Base-by-base conservation (phyloP, 1,140 invertebrate species). In the Drosophila repleta region DNA sequence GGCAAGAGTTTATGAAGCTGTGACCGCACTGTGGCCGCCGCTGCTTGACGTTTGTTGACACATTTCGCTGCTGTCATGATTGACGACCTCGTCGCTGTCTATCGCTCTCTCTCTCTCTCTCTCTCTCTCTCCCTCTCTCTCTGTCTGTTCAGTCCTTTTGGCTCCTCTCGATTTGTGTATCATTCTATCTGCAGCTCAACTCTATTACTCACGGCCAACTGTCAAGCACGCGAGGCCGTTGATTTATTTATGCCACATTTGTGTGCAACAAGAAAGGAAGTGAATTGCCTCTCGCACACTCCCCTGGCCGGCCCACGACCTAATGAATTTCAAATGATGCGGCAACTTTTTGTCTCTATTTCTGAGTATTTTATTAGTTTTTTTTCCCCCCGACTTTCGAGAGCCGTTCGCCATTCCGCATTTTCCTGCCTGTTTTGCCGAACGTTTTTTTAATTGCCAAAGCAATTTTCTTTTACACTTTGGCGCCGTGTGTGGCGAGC, bases 291-390 rank as follows among this genome's bases (percentile, higher is more conserved):
- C 71, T 41, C 37, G 15, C 29, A 26, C 39, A 37, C 49, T n/a
- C 29, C 64, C 56, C 56, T 24, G 15, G 29, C 35, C 48, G 29
- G 35, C 60, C 29, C 35, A 45, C 57, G 53, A 66, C 48, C 76
- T 88, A 88, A 88, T 88, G 83, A 88, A 89, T 88, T 79, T 74
- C 76, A 89, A 89, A 88, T 88, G 83, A 88, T 88, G 65, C 67
- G 72, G 83, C 83, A 88, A 79, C 56, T 88, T 83, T 79, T 55
- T 45, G 35, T 39, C 8, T n/a, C n/a, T 35, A 7, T 35, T 17
- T 43, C 7, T 39, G 4, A n/a, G 29, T 49, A 18, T 37, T 56
- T 57, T 17, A 52, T 52, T 52, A 21, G 32, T 26, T 41, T 41
- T 41, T 41, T 41, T 51, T 51, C 29, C 15, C 49, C 29, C 15